Conservation (phyloP, 2,888 invertebrate species). For the Epinotia nisella region DNA sequence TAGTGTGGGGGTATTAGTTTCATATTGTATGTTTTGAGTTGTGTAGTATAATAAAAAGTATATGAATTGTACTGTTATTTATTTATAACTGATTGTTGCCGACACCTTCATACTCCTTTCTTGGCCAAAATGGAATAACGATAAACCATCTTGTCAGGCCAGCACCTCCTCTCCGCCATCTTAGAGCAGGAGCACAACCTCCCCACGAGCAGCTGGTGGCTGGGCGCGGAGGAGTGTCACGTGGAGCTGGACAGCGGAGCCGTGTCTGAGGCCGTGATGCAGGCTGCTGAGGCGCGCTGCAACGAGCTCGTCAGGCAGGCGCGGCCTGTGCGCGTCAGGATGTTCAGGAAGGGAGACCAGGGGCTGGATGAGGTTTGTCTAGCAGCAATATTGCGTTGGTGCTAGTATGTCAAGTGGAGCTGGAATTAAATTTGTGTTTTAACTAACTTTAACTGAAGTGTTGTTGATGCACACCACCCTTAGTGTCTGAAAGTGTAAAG, state of each 20-base stretch:
- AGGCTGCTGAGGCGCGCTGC: slow-evolving; percentile 84
- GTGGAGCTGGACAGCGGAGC: slow-evolving; percentile 87
- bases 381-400: too few relatives aligned
- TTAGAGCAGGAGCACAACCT: slow-evolving; percentile 88
- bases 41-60: too few relatives aligned
- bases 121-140: too few relatives aligned
- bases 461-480: too few relatives aligned
- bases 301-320: slow-evolving; percentile 88
- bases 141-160: slow-evolving; percentile 78
- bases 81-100: too few relatives aligned
- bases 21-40: too few relatives aligned
- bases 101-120: too few relatives aligned
- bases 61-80: too few relatives aligned
- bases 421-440: too few relatives aligned
- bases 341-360: slow-evolving; percentile 86
- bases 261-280: slow-evolving; percentile 82
- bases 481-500: too few relatives aligned
- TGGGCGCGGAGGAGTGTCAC: slow-evolving; percentile 89
- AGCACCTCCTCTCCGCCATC: slow-evolving; percentile 92
- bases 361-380: slow-evolving; percentile 75
- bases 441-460: too few relatives aligned
- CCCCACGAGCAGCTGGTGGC: slow-evolving; percentile 92
- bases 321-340: slow-evolving; percentile 86
- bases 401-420: background rate
- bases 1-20: too few relatives aligned